Evolutionary conservation across 2,113 vertebrate genomes (phyloP), one percentile per base, ranked within the genome.

Genomic region (Phainopepla nitens): DNA sequence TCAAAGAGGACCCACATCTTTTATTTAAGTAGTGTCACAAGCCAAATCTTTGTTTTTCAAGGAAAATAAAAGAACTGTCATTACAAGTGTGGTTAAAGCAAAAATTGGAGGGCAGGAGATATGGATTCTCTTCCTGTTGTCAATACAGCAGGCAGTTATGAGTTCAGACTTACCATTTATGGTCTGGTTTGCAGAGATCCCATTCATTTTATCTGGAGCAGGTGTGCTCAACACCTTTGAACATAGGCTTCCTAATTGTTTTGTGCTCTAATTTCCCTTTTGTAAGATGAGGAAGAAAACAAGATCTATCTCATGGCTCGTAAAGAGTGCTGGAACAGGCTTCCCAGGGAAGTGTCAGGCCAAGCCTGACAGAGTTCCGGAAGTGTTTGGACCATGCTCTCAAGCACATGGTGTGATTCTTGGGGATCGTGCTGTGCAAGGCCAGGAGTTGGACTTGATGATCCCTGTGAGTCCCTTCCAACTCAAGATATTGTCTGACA

Each of bases 401-500:
- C 0, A 1, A 36, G 9, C 11, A 19, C 14, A 23, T 0, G 21
- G 44, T 22, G 31, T 31, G 27, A 23, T 18, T 51, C 54, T 33
- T 45, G 33, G 22, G 18, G 5, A 35, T 13, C 11, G 54, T 58
- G 8, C 33, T 60, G 4, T 33, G 33, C 39, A 19, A 14, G 17
- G 15, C 33, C 2, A 8, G 44, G 36, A 60, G 44, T 1, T 19
- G 33, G 36, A 19, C 11, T 60, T 0, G 0, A 18, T 27, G 22
- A 28, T 33, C 8, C 24, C 41, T 57, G 35, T 76, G 44, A 25
- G 35, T 42, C 15, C 12, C 18, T 69, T 77, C 62, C 27, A 44
- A 6, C 36, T 44, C 31, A 44, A 22, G 18, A 8, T 28, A 28
- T 13, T 53, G 28, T 53, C 33, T 51, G 39, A 39, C 20, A 42